phyloP scores from a whole-genome alignment of 2,797 vertebrate genomes.

The Chromis chromis region DNA sequence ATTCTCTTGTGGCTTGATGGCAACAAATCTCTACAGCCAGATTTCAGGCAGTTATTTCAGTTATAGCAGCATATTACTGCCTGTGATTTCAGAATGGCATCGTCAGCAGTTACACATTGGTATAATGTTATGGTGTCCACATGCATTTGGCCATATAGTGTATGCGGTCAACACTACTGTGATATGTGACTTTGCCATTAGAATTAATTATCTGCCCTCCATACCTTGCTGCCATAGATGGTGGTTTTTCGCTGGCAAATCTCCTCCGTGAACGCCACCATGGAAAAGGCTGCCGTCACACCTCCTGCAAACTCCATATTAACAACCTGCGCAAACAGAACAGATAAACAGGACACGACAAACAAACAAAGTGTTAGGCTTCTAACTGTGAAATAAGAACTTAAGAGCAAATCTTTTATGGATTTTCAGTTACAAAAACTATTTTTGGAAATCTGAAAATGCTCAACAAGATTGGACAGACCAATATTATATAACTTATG shows the following conservation, averaged over 20 bases:
- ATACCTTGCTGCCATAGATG: slow-evolving; percentile 87
- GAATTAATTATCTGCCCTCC: not conserved
- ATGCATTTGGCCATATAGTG: not conserved
- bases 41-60: too few relatives aligned
- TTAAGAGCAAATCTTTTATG: too few relatives aligned
- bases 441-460: not conserved
- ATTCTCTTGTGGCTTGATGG: not conserved
- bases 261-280: slow-evolving; percentile 88
- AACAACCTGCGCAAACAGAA: slow-evolving; percentile 81
- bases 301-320: slow-evolving; percentile 92
- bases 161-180: not conserved
- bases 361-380: too few relatives aligned
- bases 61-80: not conserved
- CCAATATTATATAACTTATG: too few relatives aligned
- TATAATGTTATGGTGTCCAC: not conserved
- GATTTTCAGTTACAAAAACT: too few relatives aligned
- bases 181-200: not conserved
- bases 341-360: not conserved
- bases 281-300: slow-evolving; percentile 87
- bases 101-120: not conserved
- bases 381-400: not conserved
- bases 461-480: not conserved
- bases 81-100: not conserved
- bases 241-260: slow-evolving; percentile 83
- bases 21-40: not conserved